A percentile compares a stretch with the other conserved stretches of the same genome.
Evolutionary conservation across 37 sponge, comb jelly and placozoan species (phyloP).

Genomic region (Halichondria panicea): DNA sequence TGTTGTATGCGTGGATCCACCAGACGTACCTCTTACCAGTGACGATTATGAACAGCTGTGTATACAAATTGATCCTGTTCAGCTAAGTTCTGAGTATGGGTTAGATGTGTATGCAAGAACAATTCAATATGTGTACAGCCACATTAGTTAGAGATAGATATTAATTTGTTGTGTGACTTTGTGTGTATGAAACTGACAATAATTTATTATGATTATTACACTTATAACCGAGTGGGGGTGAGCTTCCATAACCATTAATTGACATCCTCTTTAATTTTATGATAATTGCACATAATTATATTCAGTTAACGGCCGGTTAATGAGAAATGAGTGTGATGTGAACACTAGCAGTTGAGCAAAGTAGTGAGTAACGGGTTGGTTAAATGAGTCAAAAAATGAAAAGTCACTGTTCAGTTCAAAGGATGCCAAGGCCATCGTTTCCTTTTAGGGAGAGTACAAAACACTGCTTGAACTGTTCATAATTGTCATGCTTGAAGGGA

Average conservation of each 20-base stretch:
- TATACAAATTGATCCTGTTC: background rate
- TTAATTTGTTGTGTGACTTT: background rate
- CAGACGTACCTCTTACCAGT: background rate
- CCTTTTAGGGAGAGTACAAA: background rate
- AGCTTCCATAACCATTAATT: background rate
- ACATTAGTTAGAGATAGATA: background rate
- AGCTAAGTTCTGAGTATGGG: conserved; percentile 7
- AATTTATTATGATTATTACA: background rate
- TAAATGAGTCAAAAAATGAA: no score
- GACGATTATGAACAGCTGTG: conserved; percentile 12
- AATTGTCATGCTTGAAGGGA: background rate
- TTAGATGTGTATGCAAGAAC: background rate
- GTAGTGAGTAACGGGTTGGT: no score
- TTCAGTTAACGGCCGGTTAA: no score
- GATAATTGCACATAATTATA: no score
- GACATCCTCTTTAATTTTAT: background rate
- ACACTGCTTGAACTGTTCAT: background rate
- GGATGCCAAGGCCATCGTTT: conserved; percentile 4
- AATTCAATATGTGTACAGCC: conserved; percentile 3
- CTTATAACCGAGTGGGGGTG: background rate
- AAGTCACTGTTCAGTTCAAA: background rate
- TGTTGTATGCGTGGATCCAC: background rate
- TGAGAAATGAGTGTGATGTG: no score
- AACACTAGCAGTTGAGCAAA: no score
- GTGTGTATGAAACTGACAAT: no score